These are phyloP conservation scores for Hemiprocne comata DNA, from an alignment of 2,113 vertebrate species.

Conservation along the genomic window DNA sequence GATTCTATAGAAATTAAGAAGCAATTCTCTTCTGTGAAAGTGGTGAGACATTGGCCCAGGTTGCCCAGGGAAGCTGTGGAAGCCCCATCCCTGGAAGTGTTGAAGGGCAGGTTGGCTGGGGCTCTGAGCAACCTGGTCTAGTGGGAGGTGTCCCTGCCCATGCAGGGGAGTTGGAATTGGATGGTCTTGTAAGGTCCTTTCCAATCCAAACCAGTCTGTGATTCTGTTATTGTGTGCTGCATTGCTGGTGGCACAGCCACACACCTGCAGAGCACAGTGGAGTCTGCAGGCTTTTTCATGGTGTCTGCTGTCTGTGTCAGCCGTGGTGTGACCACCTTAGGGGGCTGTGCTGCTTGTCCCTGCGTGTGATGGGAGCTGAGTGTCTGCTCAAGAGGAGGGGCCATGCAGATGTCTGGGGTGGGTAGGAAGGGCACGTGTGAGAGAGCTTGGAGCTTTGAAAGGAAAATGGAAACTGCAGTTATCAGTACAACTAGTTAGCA, in stretches of 20 bases:
- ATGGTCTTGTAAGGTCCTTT: no score
- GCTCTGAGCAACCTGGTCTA: no score
- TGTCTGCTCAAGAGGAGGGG: not conserved
- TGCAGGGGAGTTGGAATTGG: no score
- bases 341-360: not conserved
- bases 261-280: not conserved
- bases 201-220: no score
- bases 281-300: not conserved
- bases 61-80: no score
- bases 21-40: no score
- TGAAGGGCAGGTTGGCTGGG: no score
- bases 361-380: accelerated
- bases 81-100: no score
- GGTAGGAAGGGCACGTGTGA: not conserved
- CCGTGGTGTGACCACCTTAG: accelerated
- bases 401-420: accelerated
- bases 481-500: not conserved
- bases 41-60: no score
- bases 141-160: no score
- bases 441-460: not conserved
- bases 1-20: no score
- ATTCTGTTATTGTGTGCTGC: not conserved
- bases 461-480: not conserved
- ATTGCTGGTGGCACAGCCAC: not conserved
- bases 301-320: not conserved